Percentiles rank a stretch among this genome's conserved stretches.
Conservation (phyloP, 2,797 vertebrate species). For the Xyrichtys novacula region DNA sequence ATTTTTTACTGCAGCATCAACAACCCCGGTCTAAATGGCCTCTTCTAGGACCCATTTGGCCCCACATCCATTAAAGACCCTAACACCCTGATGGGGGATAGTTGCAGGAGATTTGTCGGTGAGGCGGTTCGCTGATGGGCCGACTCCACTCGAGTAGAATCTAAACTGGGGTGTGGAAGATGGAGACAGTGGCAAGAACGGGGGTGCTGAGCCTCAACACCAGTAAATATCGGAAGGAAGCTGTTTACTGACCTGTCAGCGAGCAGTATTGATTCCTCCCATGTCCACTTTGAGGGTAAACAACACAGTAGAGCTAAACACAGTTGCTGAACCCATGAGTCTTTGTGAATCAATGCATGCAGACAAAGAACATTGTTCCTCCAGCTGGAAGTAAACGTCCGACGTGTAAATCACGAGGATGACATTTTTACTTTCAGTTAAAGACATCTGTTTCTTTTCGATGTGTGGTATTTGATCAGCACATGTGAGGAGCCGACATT, state of each 20-base stretch:
- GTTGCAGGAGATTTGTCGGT: constrained; percentile 35
- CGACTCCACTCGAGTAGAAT: constrained; percentile 38
- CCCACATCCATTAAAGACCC: constrained; percentile 59
- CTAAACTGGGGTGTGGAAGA: constrained; percentile 32
- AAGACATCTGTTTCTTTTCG: constrained; percentile 19
- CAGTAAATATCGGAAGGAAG: constrained; percentile 49
- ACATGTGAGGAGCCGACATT: background rate
- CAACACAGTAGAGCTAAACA: constrained; percentile 26
- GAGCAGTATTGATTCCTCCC: constrained; percentile 50
- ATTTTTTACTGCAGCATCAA: constrained; percentile 55
- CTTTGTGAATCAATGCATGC: constrained; percentile 23
- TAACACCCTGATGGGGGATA: constrained; percentile 42
- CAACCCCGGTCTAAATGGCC: constrained; percentile 53
- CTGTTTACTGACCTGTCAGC: constrained; percentile 62
- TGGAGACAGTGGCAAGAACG: constrained; percentile 20
- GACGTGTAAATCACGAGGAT: constrained; percentile 27
- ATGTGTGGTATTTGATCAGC: background rate
- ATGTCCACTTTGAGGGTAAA: constrained; percentile 58
- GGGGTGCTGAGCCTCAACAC: constrained; percentile 29
- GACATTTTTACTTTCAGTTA: constrained; percentile 19
- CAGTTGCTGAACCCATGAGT: constrained; percentile 1
- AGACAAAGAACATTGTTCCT: constrained; percentile 31
- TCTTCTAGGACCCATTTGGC: constrained; percentile 62
- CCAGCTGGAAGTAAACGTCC: constrained; percentile 33
- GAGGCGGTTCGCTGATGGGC: constrained; percentile 36